Percentiles rank a stretch among this genome's conserved stretches.
Conservation (phyloP, 2,113 vertebrate species). For the Hystrix brachyura region DNA sequence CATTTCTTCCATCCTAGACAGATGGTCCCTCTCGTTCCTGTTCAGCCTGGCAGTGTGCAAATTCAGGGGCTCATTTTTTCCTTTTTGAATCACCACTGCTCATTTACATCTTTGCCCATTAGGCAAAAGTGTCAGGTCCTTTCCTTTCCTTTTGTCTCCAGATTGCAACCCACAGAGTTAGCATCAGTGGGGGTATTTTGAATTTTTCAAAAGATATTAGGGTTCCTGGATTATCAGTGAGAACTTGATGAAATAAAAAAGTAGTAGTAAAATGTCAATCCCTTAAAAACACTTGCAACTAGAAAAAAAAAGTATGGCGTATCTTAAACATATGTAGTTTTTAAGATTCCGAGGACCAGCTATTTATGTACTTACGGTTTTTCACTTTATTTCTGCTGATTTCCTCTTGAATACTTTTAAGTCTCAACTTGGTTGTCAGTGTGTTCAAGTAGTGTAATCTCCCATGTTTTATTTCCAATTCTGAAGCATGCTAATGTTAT, state of each 20-base stretch:
- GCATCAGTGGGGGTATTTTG: neutral
- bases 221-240: neutral
- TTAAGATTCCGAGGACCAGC: neutral
- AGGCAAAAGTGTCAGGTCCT: neutral
- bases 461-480: neutral
- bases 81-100: conserved; percentile 34
- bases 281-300: neutral
- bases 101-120: conserved; percentile 59
- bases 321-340: neutral
- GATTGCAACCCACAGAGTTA: neutral
- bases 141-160: neutral
- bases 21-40: conserved; percentile 62
- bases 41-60: conserved; percentile 2
- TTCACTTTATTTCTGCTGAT: neutral
- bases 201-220: neutral
- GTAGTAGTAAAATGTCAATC: neutral
- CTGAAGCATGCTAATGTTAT: neutral
- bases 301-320: neutral
- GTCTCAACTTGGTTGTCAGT: neutral
- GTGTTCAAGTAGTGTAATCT: neutral
- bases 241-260: neutral
- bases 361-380: neutral
- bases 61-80: neutral
- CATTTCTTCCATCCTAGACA: conserved; percentile 62
- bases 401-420: neutral